Evolutionary conservation across 53 echinoderm and acorn worm genomes (phyloP), one percentile per base, ranked within the genome.

Genomic region (Henricia sp.): DNA sequence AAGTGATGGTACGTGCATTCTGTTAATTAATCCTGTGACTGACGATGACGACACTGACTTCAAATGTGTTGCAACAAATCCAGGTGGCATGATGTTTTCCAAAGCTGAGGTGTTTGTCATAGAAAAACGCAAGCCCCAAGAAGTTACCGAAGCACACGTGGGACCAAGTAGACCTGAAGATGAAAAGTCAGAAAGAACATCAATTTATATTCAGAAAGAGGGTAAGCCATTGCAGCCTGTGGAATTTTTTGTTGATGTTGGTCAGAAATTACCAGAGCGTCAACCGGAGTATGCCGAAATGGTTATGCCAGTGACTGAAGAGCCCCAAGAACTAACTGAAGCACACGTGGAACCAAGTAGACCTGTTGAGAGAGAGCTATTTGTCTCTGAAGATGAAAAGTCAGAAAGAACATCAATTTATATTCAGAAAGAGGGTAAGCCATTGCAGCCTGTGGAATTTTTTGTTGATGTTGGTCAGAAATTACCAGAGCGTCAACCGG

Each of bases 11-110:
- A 90, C 88, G 25, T 93, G 88, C 75, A 83, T 83, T 59, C 86
- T 95, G 39, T 37, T 93, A n/a, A 95, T 95, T n/a, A 86, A 82
- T 67, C 91, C 93, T 39, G 93, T 93, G 16, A 74, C 78, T 51
- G 88, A 86, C 24, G 93, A 93, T 57, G 95, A 95, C 91, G 93
- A 95, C 54, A 93, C 95, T 48, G 95, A 93, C 53, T 95, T 90
- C 88, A 88, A 84, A 83, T 92, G 92, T 85, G 74, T 88, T 82
- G 91, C 85, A 27, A 93, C 88, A 60, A 95, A 95, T 69, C 88
- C 88, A 58, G 91, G 83, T 20, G 95, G 95, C 33, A 83, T 78
- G 70, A 91, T 95, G 14, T 88, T 93, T 70, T 80, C 92, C 20
- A 89, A 87, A 75, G 95, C 95, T 65, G 91, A 91, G 62, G 55